phyloP scores from a whole-genome alignment of 2,888 invertebrate genomes.

The Timandra comae region DNA sequence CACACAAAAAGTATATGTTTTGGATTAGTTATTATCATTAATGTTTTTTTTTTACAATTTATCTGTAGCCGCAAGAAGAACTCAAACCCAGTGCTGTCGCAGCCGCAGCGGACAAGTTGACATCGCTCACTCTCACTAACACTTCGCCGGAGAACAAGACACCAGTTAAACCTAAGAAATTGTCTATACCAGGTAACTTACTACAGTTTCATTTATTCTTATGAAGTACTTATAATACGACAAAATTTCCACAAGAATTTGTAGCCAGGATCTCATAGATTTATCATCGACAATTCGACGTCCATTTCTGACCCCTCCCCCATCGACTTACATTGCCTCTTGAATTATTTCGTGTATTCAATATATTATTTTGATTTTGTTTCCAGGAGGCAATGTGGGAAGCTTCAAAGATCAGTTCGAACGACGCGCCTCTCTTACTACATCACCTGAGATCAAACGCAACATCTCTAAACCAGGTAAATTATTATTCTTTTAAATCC shows the following conservation, averaged over 20 bases:
- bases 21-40: no score
- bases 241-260: no score
- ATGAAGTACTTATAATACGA: neutral
- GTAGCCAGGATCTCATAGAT: no score
- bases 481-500: no score
- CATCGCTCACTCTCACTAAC: slow-evolving; percentile 46
- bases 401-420: slow-evolving; percentile 92
- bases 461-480: slow-evolving; percentile 60
- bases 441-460: slow-evolving; percentile 62
- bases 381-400: slow-evolving; percentile 84
- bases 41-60: no score
- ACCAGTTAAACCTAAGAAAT: slow-evolving; percentile 83
- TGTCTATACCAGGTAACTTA: slow-evolving; percentile 83
- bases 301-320: no score
- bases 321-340: no score
- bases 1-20: no score
- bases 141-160: slow-evolving; percentile 36
- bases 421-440: slow-evolving; percentile 81
- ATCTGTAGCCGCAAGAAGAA: slow-evolving; percentile 35
- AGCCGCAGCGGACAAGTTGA: slow-evolving; percentile 58
- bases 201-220: neutral
- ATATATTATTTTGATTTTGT: slow-evolving; percentile 1
- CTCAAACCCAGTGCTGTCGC: slow-evolving; percentile 43
- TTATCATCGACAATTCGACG: no score
- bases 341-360: no score